These are phyloP conservation scores for Eutolmus rufibarbis DNA, from an alignment of 2,888 invertebrate species.

Conservation along the genomic window DNA sequence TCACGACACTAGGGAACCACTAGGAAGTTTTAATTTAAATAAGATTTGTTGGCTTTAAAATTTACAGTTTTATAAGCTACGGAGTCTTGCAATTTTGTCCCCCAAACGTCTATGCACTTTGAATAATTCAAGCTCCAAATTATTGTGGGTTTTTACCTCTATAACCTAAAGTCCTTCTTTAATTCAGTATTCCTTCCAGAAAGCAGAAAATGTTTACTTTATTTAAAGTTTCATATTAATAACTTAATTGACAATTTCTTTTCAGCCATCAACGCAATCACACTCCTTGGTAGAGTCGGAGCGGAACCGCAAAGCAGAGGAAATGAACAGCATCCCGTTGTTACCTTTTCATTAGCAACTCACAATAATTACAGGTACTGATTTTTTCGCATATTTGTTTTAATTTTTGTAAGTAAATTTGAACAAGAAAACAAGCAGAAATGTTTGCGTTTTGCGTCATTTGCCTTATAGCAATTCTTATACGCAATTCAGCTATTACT, in stretches of 20 bases:
- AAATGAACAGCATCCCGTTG: slow-evolving; percentile 80
- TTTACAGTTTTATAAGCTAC: not conserved
- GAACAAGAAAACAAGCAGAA: no score
- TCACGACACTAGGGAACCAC: not conserved
- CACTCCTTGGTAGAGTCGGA: slow-evolving; percentile 85
- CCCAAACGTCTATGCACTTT: no score
- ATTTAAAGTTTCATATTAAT: not conserved
- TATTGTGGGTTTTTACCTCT: no score
- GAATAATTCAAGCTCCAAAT: no score
- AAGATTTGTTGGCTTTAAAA: not conserved
- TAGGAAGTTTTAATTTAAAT: no score
- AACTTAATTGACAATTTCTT: not conserved
- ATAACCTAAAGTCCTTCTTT: no score
- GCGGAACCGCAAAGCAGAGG: slow-evolving; percentile 89
- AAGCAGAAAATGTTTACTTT: no score
- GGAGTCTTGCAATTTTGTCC: not conserved
- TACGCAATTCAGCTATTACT: no score
- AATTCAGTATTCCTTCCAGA: no score
- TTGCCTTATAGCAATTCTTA: no score
- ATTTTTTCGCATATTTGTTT: not conserved
- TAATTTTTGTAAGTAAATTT: not conserved
- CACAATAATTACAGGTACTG: slow-evolving; percentile 77
- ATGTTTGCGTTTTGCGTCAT: no score
- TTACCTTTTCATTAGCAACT: slow-evolving; percentile 89
- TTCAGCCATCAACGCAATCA: slow-evolving; percentile 82